A percentile compares a stretch with the other conserved stretches of the same genome.
phyloP scores from a whole-genome alignment of 2,797 vertebrate genomes.

The Enteromius paludinosus region DNA sequence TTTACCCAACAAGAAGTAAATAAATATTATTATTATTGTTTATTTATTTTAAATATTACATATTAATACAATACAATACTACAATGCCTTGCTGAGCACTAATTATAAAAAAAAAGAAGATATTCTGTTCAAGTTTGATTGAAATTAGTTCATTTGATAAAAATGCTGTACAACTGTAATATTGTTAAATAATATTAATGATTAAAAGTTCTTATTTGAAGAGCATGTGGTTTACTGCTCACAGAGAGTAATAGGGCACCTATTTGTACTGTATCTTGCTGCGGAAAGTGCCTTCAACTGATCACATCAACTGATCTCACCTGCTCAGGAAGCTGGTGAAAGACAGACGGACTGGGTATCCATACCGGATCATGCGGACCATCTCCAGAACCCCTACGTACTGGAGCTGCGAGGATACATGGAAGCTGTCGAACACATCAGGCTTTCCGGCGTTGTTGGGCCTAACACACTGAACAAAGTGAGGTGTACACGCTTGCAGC shows the following conservation, averaged over 20 bases:
- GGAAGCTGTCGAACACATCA: constrained; percentile 87
- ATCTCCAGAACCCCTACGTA: constrained; percentile 92
- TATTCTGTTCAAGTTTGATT: not conserved
- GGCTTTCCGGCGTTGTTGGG: constrained; percentile 84
- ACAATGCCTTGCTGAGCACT: not conserved
- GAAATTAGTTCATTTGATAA: not conserved
- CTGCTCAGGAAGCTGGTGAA: constrained; percentile 89
- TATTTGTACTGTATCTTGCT: not conserved
- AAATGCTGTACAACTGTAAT: not conserved
- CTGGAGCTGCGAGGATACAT: constrained; percentile 91
- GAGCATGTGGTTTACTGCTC: not conserved
- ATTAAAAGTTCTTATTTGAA: not conserved
- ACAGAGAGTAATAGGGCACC: not conserved
- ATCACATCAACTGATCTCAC: constrained; percentile 69
- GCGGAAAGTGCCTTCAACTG: not conserved
- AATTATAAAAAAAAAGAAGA: not conserved
- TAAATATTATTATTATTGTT: not conserved
- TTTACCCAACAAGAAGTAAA: not conserved
- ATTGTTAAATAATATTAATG: not conserved
- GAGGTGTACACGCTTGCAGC: constrained; percentile 85
- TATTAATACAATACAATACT: not conserved
- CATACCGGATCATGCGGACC: constrained; percentile 91
- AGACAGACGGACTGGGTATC: constrained; percentile 88
- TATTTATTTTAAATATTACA: not conserved
- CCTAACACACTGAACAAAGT: constrained; percentile 91